A percentile compares a stretch with the other conserved stretches of the same genome.
Evolutionary conservation across 2,888 invertebrate genomes (phyloP).

Genomic region (Cryptocheilus praepositus): DNA sequence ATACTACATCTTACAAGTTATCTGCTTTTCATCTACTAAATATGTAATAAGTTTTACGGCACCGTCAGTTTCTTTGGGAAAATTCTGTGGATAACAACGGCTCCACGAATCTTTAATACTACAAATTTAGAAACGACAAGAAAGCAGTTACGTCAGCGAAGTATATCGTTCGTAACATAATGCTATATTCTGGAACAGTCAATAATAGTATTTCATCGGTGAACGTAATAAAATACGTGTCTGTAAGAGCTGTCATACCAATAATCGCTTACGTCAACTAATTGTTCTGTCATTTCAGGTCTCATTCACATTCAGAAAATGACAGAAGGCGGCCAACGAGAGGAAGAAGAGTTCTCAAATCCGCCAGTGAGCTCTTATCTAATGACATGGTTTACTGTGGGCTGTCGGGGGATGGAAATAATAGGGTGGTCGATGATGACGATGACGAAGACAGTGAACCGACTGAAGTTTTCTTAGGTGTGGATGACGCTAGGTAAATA

Average conservation of each 20-base stretch:
- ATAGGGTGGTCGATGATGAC: slow-evolving; percentile 23
- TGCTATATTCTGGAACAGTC: too few species aligned
- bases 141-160: too few species aligned
- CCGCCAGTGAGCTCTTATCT: slow-evolving; percentile 69
- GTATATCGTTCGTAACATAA: too few species aligned
- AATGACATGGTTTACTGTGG: slow-evolving; percentile 69
- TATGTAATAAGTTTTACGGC: too few species aligned
- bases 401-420: slow-evolving; percentile 40
- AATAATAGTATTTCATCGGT: too few species aligned
- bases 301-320: slow-evolving; percentile 69
- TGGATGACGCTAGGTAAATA: slow-evolving; percentile 74
- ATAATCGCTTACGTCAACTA: not conserved
- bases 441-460: slow-evolving; percentile 38
- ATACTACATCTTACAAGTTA: not conserved
- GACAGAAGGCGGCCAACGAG: slow-evolving; percentile 57
- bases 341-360: slow-evolving; percentile 64
- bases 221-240: too few species aligned
- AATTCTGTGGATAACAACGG: too few species aligned
- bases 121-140: too few species aligned
- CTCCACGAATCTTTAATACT: too few species aligned
- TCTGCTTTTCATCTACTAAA: too few species aligned
- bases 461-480: slow-evolving; percentile 79
- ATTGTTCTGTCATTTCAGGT: slow-evolving; percentile 38
- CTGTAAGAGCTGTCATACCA: too few species aligned
- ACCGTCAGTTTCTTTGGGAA: too few species aligned